Conservation (phyloP, 2,113 vertebrate species). For the Pavo muticus region DNA sequence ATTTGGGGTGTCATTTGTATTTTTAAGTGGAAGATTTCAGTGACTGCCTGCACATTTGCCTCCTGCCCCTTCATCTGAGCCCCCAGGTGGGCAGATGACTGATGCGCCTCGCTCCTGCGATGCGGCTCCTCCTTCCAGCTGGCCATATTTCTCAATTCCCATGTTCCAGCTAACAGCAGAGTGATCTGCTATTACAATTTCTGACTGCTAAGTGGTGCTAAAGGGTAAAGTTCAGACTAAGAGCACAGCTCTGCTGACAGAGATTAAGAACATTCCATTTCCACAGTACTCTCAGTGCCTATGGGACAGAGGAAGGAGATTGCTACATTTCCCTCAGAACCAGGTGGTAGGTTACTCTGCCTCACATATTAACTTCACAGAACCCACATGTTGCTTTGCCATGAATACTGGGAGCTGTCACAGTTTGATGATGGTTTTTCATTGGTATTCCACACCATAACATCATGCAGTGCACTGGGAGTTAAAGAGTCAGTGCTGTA, state of each 20-base stretch:
- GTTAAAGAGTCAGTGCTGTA: too few species aligned
- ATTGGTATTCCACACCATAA: too few species aligned
- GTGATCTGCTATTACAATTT: background rate
- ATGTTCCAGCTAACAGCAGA: background rate
- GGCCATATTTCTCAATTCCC: background rate
- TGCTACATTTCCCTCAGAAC: background rate
- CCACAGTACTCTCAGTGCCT: background rate
- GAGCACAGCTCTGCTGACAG: background rate
- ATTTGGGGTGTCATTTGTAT: background rate
- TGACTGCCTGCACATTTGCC: background rate
- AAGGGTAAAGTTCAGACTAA: background rate
- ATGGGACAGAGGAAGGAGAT: background rate
- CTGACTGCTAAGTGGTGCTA: slow-evolving; percentile 31
- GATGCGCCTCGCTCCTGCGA: background rate
- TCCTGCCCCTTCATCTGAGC: background rate
- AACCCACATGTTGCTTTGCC: background rate
- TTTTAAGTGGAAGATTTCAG: background rate
- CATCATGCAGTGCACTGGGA: too few species aligned
- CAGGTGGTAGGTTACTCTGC: background rate
- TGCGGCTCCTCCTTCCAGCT: background rate
- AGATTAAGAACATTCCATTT: background rate
- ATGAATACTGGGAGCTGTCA: too few species aligned
- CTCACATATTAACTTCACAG: background rate
- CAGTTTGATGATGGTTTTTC: too few species aligned
- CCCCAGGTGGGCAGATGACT: background rate